Conservation (phyloP, 2,113 vertebrate species). For the Odontesthes bonariensis region DNA sequence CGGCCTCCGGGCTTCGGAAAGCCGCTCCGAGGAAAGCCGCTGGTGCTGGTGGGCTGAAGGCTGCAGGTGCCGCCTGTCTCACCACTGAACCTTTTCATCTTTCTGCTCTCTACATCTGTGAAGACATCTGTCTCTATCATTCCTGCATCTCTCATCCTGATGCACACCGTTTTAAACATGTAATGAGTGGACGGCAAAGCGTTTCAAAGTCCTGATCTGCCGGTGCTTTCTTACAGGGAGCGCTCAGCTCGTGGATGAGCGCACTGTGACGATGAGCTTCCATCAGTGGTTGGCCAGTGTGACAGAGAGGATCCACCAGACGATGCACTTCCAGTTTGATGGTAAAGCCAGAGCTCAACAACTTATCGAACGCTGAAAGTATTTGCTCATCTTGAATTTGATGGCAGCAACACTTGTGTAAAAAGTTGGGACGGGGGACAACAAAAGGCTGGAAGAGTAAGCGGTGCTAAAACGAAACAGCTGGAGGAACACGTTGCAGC, state of each 20-base stretch:
- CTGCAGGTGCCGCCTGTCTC: slow-evolving; percentile 64
- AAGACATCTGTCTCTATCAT: slow-evolving; percentile 44
- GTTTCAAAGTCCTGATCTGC: background rate
- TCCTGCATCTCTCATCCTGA: slow-evolving; percentile 38
- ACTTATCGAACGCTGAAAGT: no score
- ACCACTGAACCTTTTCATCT: background rate
- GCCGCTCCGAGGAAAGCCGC: slow-evolving; percentile 61
- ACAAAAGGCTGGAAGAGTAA: no score
- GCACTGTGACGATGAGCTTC: slow-evolving; percentile 87
- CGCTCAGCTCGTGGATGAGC: slow-evolving; percentile 86
- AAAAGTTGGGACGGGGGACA: no score
- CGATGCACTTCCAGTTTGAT: slow-evolving; percentile 94
- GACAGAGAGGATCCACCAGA: slow-evolving; percentile 93
- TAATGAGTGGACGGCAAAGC: background rate
- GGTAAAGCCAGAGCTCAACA: slow-evolving; percentile 76
- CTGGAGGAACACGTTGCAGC: no score
- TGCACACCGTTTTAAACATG: slow-evolving; percentile 9
- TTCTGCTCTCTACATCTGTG: slow-evolving; percentile 29
- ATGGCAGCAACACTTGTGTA: no score
- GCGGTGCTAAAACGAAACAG: no score
- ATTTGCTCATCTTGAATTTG: no score
- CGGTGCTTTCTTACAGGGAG: slow-evolving; percentile 74
- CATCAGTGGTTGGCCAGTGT: slow-evolving; percentile 91
- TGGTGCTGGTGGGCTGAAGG: slow-evolving; percentile 61
- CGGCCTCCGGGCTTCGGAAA: slow-evolving; percentile 45